Evolutionary conservation across 2,113 vertebrate genomes (phyloP).

Genomic region (Dicrurus megarhynchus): DNA sequence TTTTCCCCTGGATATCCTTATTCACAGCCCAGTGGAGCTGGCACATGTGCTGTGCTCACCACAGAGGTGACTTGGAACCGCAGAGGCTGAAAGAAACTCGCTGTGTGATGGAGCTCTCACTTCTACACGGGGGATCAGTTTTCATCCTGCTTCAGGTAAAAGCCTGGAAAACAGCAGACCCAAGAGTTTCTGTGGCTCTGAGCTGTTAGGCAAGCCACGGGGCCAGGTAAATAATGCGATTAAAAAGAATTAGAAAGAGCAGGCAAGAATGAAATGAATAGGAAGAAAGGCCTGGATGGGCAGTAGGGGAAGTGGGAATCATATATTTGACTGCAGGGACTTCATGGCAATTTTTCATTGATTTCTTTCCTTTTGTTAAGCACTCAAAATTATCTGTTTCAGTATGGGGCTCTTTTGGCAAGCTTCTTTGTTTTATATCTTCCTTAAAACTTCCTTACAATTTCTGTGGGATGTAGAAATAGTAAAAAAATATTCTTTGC

Average conservation of each 20-base stretch:
- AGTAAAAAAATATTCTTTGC: neutral
- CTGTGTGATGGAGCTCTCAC: neutral
- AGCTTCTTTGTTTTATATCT: neutral
- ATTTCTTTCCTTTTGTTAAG: neutral
- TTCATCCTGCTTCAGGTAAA: neutral
- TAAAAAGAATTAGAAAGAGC: neutral
- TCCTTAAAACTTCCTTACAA: neutral
- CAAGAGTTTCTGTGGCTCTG: neutral
- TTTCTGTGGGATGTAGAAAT: neutral
- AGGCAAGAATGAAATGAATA: accelerated
- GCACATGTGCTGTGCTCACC: neutral
- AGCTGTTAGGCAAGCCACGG: neutral
- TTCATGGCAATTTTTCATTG: neutral
- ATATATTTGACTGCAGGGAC: neutral
- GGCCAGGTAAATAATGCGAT: neutral
- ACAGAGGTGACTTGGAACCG: neutral
- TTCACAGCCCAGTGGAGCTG: neutral
- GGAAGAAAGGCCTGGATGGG: neutral
- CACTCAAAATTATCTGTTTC: neutral
- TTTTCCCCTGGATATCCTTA: neutral
- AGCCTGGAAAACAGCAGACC: neutral
- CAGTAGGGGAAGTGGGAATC: neutral
- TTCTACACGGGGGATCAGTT: neutral
- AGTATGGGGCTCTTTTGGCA: neutral
- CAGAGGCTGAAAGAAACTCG: neutral